phyloP scores from a whole-genome alignment of 2,888 invertebrate species.

The Pseudanteris insignis region DNA sequence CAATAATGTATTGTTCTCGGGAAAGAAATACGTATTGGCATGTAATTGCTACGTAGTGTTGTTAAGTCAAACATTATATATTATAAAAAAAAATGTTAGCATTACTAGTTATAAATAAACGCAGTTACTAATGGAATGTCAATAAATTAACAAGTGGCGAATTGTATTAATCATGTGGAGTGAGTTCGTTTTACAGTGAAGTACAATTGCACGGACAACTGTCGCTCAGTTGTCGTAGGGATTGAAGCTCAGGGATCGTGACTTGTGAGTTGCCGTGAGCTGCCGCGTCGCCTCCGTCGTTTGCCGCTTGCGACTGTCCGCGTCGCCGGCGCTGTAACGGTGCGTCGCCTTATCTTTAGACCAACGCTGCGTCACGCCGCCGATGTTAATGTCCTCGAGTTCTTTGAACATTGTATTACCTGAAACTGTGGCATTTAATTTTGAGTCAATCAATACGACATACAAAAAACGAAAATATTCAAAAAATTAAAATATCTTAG shows the following conservation, averaged over 20 bases:
- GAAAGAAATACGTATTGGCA: conserved; percentile 20
- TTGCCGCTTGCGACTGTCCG: conserved; percentile 69
- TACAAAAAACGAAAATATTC: no score
- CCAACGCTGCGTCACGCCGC: conserved; percentile 45
- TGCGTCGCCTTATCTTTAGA: conserved; percentile 63
- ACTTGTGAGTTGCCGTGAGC: conserved; percentile 33
- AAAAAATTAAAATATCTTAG: no score
- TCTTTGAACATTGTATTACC: conserved; percentile 21
- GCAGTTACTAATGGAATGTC: conserved; percentile 28
- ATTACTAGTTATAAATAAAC: conserved; percentile 11
- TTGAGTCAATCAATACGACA: neutral
- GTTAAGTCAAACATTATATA: conserved; percentile 12
- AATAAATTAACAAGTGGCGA: conserved; percentile 20
- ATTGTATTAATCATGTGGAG: conserved; percentile 16
- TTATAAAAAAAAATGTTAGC: conserved; percentile 17
- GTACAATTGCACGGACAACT: conserved; percentile 11
- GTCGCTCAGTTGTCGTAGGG: conserved; percentile 29
- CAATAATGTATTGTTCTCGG: no score
- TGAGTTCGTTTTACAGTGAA: conserved; percentile 16
- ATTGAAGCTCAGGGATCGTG: conserved; percentile 32
- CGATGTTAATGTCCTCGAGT: conserved; percentile 21
- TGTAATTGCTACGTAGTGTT: neutral
- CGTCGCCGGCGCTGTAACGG: conserved; percentile 77
- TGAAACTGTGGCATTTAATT: conserved; percentile 38
- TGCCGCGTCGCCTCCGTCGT: conserved; percentile 19